These are phyloP conservation scores for Nomada goodeniana DNA, from an alignment of 2,888 invertebrate species.

Conservation along the genomic window DNA sequence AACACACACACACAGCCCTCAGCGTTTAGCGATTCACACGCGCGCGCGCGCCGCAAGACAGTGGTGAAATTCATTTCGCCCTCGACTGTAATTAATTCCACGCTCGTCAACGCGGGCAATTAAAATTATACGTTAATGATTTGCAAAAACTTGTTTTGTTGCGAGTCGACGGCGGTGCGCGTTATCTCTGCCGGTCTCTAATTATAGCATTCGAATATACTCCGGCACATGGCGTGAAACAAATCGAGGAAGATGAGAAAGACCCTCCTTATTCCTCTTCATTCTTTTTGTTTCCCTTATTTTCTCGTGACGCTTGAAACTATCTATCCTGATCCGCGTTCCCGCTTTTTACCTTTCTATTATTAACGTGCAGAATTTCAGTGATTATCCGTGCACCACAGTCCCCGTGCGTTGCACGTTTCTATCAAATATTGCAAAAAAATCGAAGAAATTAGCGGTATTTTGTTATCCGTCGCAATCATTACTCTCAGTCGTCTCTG, in stretches of 20 bases:
- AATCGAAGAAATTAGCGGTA: neutral
- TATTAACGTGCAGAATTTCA: neutral
- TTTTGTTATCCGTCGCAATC: neutral
- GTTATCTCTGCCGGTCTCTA: conserved; percentile 77
- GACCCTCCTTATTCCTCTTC: conserved; percentile 42
- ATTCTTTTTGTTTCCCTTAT: conserved; percentile 5
- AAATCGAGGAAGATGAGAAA: conserved; percentile 72
- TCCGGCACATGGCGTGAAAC: conserved; percentile 61
- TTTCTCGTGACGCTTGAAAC: neutral
- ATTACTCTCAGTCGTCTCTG: neutral
- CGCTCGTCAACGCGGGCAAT: conserved; percentile 77
- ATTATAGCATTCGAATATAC: conserved; percentile 74
- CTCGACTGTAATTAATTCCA: conserved; percentile 80
- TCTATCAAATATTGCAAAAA: no score
- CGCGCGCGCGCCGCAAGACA: neutral
- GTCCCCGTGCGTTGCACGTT: no score
- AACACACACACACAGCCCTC: no score
- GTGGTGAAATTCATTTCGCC: conserved; percentile 48
- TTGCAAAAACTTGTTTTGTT: conserved; percentile 81
- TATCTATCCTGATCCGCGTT: neutral
- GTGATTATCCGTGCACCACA: no score
- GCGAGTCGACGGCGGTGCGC: conserved; percentile 63
- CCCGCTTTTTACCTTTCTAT: neutral
- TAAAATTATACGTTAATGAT: conserved; percentile 81
- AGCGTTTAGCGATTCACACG: neutral